Percentiles rank a stretch among this genome's conserved stretches.
These are phyloP conservation scores for Acronicta aceris DNA, from an alignment of 2,888 invertebrate species.

Conservation along the genomic window DNA sequence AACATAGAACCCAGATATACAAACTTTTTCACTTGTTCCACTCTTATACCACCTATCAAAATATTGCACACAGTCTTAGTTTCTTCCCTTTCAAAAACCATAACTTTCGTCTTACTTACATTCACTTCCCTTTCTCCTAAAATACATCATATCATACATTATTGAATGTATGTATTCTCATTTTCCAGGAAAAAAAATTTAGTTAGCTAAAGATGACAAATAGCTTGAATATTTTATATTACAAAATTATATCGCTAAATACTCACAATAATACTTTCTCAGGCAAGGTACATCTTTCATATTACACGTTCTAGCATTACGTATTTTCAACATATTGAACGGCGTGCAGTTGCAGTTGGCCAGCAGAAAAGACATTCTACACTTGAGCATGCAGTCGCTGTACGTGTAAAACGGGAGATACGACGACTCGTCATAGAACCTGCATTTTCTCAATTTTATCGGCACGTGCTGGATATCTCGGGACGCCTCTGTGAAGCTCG, in stretches of 20 bases:
- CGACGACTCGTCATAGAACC: constrained; percentile 88
- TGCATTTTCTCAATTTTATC: constrained; percentile 84
- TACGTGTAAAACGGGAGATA: constrained; percentile 86
- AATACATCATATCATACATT: too few species aligned
- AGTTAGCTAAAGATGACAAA: too few species aligned
- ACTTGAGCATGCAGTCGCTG: constrained; percentile 90
- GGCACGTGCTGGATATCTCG: constrained; percentile 83
- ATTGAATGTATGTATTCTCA: too few species aligned
- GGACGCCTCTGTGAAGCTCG: constrained; percentile 82
- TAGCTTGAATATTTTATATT: too few species aligned
- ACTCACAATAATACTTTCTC: constrained; percentile 79
- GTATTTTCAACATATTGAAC: constrained; percentile 86
- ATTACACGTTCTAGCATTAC: constrained; percentile 80
- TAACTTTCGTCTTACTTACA: too few species aligned
- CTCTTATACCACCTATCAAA: too few species aligned
- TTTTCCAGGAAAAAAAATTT: too few species aligned
- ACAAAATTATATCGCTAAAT: background rate
- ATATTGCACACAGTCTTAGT: too few species aligned
- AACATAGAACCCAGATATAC: too few species aligned
- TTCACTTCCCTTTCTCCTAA: too few species aligned
- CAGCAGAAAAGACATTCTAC: constrained; percentile 86
- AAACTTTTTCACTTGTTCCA: too few species aligned
- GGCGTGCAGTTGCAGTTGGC: constrained; percentile 88
- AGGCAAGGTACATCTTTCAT: constrained; percentile 86
- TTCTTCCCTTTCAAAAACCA: too few species aligned